These are phyloP conservation scores for Verasper variegatus DNA, from an alignment of 2,113 vertebrate species.

Conservation along the genomic window DNA sequence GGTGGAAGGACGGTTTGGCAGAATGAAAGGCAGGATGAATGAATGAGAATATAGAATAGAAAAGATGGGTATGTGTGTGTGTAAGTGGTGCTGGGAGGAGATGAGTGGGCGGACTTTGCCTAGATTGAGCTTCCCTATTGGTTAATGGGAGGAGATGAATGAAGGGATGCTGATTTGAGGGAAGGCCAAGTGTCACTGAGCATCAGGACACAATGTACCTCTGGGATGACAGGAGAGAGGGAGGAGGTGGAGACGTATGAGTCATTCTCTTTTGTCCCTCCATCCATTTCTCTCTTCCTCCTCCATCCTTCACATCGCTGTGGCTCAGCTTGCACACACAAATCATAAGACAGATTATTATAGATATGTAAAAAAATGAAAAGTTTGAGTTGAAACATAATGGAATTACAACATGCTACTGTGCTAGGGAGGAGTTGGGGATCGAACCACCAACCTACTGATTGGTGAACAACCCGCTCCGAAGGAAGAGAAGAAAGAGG, in stretches of 20 bases:
- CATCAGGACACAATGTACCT: constrained; percentile 21
- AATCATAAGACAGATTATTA: background rate
- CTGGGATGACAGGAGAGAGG: constrained; percentile 18
- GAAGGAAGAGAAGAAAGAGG: no score
- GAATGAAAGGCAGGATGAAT: constrained; percentile 40
- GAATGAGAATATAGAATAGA: constrained; percentile 4
- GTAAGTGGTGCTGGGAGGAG: background rate
- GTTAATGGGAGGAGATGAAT: constrained; percentile 50
- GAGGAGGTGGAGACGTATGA: constrained; percentile 5
- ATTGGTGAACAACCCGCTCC: no score
- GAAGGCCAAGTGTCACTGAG: constrained; percentile 45
- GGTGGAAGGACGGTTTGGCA: constrained; percentile 3
- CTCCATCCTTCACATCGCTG: background rate
- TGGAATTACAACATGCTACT: no score
- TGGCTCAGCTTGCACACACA: constrained; percentile 6
- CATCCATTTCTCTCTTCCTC: background rate
- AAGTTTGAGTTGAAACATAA: no score
- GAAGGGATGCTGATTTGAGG: constrained; percentile 52
- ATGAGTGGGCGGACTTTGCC: constrained; percentile 9
- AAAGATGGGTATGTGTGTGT: constrained; percentile 9
- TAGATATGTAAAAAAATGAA: no score
- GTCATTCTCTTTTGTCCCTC: constrained; percentile 10
- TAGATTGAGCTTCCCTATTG: constrained; percentile 20
- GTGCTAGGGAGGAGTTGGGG: no score
- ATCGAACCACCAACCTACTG: no score